These are phyloP conservation scores for Scaeva pyrastri DNA, from an alignment of 2,888 invertebrate species.

Conservation along the genomic window DNA sequence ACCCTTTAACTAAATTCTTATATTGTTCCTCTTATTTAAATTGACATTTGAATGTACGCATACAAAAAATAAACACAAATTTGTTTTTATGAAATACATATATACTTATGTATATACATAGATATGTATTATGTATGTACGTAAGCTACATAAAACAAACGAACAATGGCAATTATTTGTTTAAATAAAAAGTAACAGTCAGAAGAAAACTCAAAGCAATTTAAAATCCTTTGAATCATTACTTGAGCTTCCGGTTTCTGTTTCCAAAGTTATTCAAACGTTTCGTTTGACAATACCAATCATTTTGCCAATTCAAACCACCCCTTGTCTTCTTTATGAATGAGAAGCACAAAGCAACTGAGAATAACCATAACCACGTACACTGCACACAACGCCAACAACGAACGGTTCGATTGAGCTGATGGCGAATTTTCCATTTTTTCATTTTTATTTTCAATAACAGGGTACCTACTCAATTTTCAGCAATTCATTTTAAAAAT, in stretches of 20 bases:
- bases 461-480: conserved; percentile 50
- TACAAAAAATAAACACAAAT: neutral
- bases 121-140: too few relatives aligned
- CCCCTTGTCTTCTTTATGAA: conserved; percentile 44
- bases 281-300: conserved; percentile 68
- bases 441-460: conserved; percentile 28
- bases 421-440: conserved; percentile 43
- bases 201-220: conserved; percentile 80
- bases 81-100: neutral
- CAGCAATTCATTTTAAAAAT: neutral
- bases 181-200: conserved; percentile 34
- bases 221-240: conserved; percentile 82
- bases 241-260: conserved; percentile 80
- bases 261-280: conserved; percentile 64
- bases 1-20: too few relatives aligned
- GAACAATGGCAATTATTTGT: conserved; percentile 12
- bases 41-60: too few relatives aligned
- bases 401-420: conserved; percentile 58
- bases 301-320: conserved; percentile 61
- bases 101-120: too few relatives aligned
- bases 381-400: conserved; percentile 46
- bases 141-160: neutral
- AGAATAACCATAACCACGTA: conserved; percentile 59
- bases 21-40: too few relatives aligned
- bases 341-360: conserved; percentile 52